A percentile compares a stretch with the other conserved stretches of the same genome.
Conservation (phyloP, 2,113 vertebrate genomes). For the Mus pahari region DNA sequence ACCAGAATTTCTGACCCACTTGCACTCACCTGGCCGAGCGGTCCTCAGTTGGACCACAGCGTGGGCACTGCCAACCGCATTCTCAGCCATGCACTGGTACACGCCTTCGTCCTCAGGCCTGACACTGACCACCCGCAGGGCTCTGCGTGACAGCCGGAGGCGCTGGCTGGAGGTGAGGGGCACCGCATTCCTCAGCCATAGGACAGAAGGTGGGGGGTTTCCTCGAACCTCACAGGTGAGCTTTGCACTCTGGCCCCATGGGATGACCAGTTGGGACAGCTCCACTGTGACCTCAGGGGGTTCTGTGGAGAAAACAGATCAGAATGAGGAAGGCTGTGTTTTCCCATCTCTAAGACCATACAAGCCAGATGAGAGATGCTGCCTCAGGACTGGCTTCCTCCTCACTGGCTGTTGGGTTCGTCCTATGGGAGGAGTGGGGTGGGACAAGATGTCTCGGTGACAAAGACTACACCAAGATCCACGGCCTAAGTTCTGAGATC, state of each 20-base stretch:
- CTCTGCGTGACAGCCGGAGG: conserved; percentile 87
- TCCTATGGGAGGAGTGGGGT: not conserved
- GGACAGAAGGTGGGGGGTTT: conserved; percentile 92
- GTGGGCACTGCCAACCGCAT: conserved; percentile 95
- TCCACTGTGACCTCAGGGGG: conserved; percentile 95
- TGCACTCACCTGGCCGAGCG: conserved; percentile 87
- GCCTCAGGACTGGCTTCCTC: not conserved
- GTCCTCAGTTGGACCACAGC: conserved; percentile 93
- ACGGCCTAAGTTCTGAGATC: not conserved
- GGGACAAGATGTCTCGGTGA: not conserved
- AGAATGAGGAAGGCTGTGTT: not conserved
- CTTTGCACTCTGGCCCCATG: conserved; percentile 93
- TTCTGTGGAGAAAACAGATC: conserved; percentile 87
- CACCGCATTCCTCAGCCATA: conserved; percentile 94
- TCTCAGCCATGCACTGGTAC: conserved; percentile 98
- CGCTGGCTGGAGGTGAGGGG: conserved; percentile 90
- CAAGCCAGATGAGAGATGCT: not conserved
- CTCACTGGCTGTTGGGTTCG: not conserved
- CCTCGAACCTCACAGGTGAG: conserved; percentile 94
- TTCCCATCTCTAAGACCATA: not conserved
- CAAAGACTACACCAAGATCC: not conserved
- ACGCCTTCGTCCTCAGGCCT: conserved; percentile 95
- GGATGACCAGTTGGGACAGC: conserved; percentile 92
- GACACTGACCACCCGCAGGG: conserved; percentile 90
- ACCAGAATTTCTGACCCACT: not conserved